These are phyloP conservation scores for Arvicanthis niloticus DNA, from an alignment of 2,113 vertebrate genomes.

Conservation along the genomic window DNA sequence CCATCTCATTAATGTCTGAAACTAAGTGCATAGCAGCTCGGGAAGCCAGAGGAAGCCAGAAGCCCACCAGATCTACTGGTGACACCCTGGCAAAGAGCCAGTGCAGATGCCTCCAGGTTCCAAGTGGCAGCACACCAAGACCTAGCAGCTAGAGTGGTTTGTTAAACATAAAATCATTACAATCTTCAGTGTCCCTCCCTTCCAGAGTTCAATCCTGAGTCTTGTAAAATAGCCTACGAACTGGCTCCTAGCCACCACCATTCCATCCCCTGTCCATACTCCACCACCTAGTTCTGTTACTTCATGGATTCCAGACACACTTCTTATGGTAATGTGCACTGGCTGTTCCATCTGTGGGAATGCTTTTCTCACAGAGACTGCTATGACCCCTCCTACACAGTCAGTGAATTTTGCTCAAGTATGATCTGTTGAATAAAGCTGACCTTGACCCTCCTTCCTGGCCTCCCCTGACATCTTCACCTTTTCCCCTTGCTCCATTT, in stretches of 20 bases:
- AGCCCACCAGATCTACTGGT: not conserved
- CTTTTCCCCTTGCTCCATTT: not conserved
- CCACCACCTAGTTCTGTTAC: not conserved
- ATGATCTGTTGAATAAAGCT: not conserved
- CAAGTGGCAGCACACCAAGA: not conserved
- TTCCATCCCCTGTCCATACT: no score
- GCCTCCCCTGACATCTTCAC: not conserved
- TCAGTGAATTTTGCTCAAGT: not conserved
- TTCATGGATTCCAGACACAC: not conserved
- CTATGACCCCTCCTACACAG: not conserved
- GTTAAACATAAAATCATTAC: not conserved
- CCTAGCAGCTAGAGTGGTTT: not conserved
- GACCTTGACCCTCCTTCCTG: not conserved
- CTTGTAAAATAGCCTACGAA: not conserved
- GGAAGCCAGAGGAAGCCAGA: not conserved
- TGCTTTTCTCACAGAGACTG: not conserved
- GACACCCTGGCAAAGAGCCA: not conserved
- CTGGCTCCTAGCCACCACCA: not conserved
- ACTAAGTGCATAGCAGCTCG: not conserved
- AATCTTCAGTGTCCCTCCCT: not conserved
- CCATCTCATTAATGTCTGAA: not conserved
- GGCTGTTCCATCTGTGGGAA: not conserved
- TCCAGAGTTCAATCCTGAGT: not conserved
- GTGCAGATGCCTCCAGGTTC: no score
- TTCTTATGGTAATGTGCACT: not conserved